Base-by-base conservation (phyloP, 2,113 vertebrate genomes). In the Ophthalmolycus amberensis region DNA sequence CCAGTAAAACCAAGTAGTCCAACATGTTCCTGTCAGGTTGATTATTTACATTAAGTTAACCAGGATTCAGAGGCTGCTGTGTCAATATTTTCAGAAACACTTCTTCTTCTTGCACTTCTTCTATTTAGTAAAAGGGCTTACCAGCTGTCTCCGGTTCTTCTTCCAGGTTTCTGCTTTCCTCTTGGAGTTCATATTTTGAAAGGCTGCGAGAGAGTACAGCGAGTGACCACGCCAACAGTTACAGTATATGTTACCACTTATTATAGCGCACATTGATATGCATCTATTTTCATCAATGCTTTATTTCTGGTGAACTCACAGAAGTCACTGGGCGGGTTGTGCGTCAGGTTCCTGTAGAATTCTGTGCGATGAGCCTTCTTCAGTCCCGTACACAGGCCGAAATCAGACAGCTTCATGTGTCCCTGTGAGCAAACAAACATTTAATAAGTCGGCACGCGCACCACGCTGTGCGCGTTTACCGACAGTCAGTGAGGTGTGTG, bases 131-230 rank as follows among this genome's bases (percentile, higher is more conserved):
- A 74, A 77, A 77, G 38, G 27, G 12, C 96, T 94, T 85, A 99
- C 98, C 96, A 99, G 93, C 82, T 99, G 98, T 42, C 98, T 93
- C 67, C 98, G 95, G 91, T 99, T 99, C 90, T 99, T 99, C 93
- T 99, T 99, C 98, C 98, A 99, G 0, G 98, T 99, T 88, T 99
- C 98, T 84, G 98, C 98, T 96, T 99, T 99, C 91, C 98, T 96
- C 92, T 99, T 99, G 2, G 98, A 99, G 88, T 99, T 99, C 98
- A 99, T 99, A 75, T 99, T 99, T 94, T 99, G 98, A 94, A 99
- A 99, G 12, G 98, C 98, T 99, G 71, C 58, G 14, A 29, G 38
- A 72, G 37, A 54, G 14, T 6, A 38, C 62, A 63, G n/a, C 0
- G 1, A 18, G 38, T 12, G 27, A 48, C 65, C n/a, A 48, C n/a